These are phyloP conservation scores for Carcharodon carcharias DNA, from an alignment of 2,797 vertebrate genomes.

Conservation along the genomic window DNA sequence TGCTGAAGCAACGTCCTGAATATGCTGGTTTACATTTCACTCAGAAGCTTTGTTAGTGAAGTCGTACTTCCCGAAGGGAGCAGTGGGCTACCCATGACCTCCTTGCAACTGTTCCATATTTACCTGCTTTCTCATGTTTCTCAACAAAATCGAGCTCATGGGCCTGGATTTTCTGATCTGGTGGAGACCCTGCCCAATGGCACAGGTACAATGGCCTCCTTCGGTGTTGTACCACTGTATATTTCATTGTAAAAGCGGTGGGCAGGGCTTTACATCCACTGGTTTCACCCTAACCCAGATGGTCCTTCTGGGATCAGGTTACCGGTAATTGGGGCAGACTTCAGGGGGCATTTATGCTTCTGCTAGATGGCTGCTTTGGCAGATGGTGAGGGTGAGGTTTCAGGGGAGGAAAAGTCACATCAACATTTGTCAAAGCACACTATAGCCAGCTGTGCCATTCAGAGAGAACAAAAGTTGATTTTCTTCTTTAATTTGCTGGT, in stretches of 20 bases:
- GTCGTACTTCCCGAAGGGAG: not conserved
- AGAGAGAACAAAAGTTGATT: not conserved
- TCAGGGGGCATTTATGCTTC: not conserved
- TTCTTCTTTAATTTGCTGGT: not conserved
- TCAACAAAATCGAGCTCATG: not conserved
- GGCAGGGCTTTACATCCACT: not conserved
- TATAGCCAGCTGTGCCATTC: not conserved
- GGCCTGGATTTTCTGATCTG: not conserved
- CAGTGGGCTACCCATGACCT: not conserved
- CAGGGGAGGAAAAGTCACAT: not conserved
- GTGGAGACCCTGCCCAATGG: not conserved
- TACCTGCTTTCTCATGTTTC: not conserved
- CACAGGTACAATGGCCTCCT: not conserved
- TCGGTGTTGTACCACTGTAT: not conserved
- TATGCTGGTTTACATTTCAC: not conserved
- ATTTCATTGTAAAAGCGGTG: not conserved
- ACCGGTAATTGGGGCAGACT: not conserved
- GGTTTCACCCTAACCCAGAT: not conserved
- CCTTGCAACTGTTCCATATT: not conserved
- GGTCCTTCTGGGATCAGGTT: not conserved
- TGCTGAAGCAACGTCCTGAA: not conserved
- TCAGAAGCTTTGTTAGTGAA: not conserved
- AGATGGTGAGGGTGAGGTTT: not conserved
- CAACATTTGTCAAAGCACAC: not conserved
- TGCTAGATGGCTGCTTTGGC: not conserved